These are phyloP conservation scores for Paramacrobiotus metropolitanus DNA, from an alignment of 1,140 invertebrate genomes.

Conservation along the genomic window DNA sequence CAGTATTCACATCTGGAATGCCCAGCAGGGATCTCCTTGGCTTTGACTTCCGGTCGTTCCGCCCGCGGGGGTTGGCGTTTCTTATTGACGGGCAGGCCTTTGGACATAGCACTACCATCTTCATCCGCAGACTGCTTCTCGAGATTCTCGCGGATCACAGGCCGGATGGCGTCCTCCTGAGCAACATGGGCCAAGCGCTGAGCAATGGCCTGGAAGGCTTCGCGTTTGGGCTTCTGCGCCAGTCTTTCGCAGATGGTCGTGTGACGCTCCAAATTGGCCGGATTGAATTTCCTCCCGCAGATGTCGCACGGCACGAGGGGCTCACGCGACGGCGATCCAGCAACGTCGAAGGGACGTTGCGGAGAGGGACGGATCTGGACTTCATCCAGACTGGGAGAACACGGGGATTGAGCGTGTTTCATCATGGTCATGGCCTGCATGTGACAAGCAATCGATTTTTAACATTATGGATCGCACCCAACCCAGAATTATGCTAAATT, in stretches of 20 bases:
- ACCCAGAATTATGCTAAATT: too few species aligned
- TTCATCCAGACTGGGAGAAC: neutral
- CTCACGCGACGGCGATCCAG: neutral
- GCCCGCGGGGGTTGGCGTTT: neutral
- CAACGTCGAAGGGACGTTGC: neutral
- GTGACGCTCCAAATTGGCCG: neutral
- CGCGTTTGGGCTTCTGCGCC: neutral
- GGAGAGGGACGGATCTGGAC: neutral
- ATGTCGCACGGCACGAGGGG: neutral
- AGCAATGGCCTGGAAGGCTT: neutral
- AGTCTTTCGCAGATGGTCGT: neutral
- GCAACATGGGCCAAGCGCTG: constrained; percentile 1
- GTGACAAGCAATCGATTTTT: too few species aligned
- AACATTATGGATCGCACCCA: too few species aligned
- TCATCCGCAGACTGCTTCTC: neutral
- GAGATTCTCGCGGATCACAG: neutral
- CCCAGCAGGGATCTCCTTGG: neutral
- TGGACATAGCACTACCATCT: neutral
- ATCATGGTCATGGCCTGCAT: too few species aligned
- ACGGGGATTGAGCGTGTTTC: too few species aligned
- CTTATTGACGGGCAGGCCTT: neutral
- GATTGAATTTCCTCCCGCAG: constrained; percentile 1
- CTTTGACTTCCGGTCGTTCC: neutral
- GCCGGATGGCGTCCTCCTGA: neutral
- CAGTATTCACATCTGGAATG: neutral